A percentile compares a stretch with the other conserved stretches of the same genome.
Evolutionary conservation across 2,113 vertebrate genomes (phyloP).

Genomic region (Bujurquina vittata): DNA sequence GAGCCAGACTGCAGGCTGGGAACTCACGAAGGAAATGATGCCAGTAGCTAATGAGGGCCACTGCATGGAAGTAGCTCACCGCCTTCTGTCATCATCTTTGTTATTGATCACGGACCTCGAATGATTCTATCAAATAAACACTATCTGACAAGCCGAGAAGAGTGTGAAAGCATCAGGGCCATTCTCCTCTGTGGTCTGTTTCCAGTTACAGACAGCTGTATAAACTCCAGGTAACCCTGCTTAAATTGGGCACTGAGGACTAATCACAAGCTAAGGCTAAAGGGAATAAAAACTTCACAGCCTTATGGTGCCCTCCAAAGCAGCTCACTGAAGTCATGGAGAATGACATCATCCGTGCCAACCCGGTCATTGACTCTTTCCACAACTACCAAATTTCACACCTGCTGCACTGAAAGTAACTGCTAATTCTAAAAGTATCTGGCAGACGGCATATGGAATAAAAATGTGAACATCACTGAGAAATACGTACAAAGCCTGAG

Average conservation of each 20-base stretch:
- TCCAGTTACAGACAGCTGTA: conserved; percentile 66
- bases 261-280: conserved; percentile 59
- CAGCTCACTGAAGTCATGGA: conserved; percentile 52
- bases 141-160: conserved; percentile 54
- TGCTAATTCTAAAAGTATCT: conserved; percentile 41
- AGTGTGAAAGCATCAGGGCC: conserved; percentile 26
- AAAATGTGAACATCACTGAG: conserved; percentile 1
- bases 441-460: neutral
- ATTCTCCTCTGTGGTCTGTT: conserved; percentile 43
- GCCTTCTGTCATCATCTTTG: conserved; percentile 54
- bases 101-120: conserved; percentile 49
- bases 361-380: conserved; percentile 47
- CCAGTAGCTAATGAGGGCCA: conserved; percentile 52
- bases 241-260: conserved; percentile 49
- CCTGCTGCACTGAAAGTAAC: conserved; percentile 38
- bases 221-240: conserved; percentile 70
- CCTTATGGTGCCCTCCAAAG: conserved; percentile 37
- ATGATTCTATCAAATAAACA: conserved; percentile 69
- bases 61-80: conserved; percentile 47
- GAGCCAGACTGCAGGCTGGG: conserved; percentile 46
- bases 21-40: conserved; percentile 41
- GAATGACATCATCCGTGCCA: conserved; percentile 65
- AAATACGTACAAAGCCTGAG: conserved; percentile 1
- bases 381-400: conserved; percentile 54
- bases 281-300: conserved; percentile 67